Conservation (phyloP, 2,888 invertebrate species). For the Rugalucina vietnamica region DNA sequence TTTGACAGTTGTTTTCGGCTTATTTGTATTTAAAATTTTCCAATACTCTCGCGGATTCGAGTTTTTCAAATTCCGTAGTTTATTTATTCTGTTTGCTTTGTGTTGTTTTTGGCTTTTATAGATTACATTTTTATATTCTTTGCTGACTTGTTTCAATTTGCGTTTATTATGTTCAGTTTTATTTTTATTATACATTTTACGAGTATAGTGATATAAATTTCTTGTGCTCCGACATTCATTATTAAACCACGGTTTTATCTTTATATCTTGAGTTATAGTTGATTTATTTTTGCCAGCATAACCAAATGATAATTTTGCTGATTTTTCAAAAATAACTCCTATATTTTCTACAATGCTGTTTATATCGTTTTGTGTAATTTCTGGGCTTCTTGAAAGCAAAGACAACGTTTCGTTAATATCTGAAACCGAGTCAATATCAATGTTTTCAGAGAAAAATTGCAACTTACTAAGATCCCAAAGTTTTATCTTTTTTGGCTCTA, state of each 20-base stretch:
- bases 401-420: background rate
- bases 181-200: background rate
- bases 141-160: background rate
- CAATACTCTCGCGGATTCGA: too few species aligned
- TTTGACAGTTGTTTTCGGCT: too few species aligned
- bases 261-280: background rate
- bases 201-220: background rate
- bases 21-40: too few species aligned
- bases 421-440: background rate
- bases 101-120: too few species aligned
- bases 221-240: background rate
- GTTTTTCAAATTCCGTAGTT: too few species aligned
- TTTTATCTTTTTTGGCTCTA: background rate
- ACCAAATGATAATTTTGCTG: background rate
- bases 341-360: background rate
- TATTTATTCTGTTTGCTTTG: too few species aligned
- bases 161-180: background rate
- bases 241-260: background rate
- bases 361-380: background rate
- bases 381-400: background rate
- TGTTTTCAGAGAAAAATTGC: background rate
- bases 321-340: background rate
- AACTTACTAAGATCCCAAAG: background rate
- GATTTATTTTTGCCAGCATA: background rate
- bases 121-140: conserved; percentile 1